Evolutionary conservation across 2,888 invertebrate genomes (phyloP).

Genomic region (Teleiodes luculella): DNA sequence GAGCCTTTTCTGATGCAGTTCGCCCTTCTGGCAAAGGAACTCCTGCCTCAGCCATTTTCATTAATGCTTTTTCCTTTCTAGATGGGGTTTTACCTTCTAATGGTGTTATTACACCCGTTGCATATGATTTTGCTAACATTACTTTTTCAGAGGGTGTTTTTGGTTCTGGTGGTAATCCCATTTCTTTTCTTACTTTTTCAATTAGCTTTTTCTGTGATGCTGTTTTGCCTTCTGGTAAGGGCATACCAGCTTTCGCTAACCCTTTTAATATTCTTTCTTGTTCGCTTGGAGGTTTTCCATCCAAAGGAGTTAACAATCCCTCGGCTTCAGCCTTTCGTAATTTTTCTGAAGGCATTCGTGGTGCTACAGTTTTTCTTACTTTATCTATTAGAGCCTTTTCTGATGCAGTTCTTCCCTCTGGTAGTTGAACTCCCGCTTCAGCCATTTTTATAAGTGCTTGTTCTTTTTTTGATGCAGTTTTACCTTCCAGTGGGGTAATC

Average conservation of each 20-base stretch:
- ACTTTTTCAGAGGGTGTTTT: conserved; percentile 24
- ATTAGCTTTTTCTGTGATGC: conserved; percentile 31
- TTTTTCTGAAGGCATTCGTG: conserved; percentile 5
- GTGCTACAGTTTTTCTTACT: conserved; percentile 7
- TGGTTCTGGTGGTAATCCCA: conserved; percentile 29
- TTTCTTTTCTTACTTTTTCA: conserved; percentile 25
- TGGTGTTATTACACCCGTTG: conserved; percentile 25
- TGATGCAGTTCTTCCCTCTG: conserved; percentile 34
- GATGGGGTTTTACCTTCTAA: conserved; percentile 29
- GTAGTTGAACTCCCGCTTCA: conserved; percentile 31
- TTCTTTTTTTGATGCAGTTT: conserved; percentile 21
- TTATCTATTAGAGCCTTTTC: conserved; percentile 30
- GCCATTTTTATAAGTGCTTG: conserved; percentile 26
- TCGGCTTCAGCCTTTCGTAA: conserved; percentile 23
- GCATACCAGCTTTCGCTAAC: conserved; percentile 20
- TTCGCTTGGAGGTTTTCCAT: conserved; percentile 29
- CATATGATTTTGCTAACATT: conserved; percentile 22
- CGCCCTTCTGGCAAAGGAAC: conserved; percentile 27
- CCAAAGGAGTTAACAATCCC: conserved; percentile 25
- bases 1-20: conserved; percentile 28
- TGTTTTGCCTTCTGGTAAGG: conserved; percentile 27
- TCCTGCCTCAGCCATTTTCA: conserved; percentile 18
- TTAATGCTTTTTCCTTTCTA: conserved; percentile 30
- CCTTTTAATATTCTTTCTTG: conserved; percentile 29
- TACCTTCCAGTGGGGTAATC: conserved; percentile 34